Percentiles rank a stretch among this genome's conserved stretches.
phyloP scores from a whole-genome alignment of 2,797 vertebrate genomes.

The Mormyrops attenuatus region DNA sequence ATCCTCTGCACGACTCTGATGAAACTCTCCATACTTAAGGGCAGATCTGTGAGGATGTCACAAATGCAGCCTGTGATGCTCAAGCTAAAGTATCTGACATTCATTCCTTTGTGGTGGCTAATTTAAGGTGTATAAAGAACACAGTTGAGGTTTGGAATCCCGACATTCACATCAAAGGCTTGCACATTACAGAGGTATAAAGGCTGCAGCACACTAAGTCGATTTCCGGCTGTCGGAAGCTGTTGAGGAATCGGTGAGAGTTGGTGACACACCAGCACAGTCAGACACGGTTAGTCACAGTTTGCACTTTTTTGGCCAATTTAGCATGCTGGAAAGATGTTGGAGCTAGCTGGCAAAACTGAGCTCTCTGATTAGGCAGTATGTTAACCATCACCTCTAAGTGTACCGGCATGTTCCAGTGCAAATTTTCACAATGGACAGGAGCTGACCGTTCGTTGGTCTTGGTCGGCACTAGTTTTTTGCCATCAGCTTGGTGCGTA shows the following conservation, averaged over 20 bases:
- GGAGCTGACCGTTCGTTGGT: not conserved
- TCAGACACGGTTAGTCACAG: not conserved
- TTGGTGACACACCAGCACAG: not conserved
- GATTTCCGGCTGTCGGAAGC: not conserved
- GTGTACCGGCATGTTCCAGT: not conserved
- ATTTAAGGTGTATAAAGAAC: not conserved
- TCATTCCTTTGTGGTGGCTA: not conserved
- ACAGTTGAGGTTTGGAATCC: not conserved
- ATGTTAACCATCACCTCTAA: not conserved
- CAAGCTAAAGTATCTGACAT: not conserved
- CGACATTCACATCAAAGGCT: not conserved
- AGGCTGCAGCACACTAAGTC: not conserved
- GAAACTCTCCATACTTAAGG: slow-evolving; percentile 61
- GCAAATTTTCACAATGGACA: not conserved
- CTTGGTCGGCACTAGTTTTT: not conserved
- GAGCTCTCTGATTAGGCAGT: not conserved
- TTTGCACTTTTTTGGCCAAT: not conserved
- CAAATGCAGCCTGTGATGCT: slow-evolving; percentile 38
- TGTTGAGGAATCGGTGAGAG: not conserved
- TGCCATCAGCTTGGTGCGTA: not conserved
- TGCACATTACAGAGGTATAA: not conserved
- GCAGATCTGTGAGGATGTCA: slow-evolving; percentile 44
- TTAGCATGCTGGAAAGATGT: not conserved
- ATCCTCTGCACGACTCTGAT: slow-evolving; percentile 54
- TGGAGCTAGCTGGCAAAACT: not conserved